Percentiles rank a stretch among this genome's conserved stretches.
Conservation (phyloP, 2,113 vertebrate species). For the Microtus pennsylvanicus region DNA sequence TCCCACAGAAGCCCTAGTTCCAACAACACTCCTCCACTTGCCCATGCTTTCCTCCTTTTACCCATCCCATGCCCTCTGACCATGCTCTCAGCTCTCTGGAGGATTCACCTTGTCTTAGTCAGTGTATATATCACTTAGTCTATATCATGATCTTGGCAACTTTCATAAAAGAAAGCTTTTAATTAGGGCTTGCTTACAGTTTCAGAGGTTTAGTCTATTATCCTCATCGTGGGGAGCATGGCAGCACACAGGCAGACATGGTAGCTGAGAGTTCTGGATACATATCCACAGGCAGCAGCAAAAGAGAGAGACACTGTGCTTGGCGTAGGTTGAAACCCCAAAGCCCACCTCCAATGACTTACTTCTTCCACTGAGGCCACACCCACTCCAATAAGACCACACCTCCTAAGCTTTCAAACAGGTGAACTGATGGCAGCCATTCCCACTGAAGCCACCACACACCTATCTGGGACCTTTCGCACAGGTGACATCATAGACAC, state of each 20-base stretch:
- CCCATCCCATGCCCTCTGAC: not conserved
- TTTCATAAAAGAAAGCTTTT: not conserved
- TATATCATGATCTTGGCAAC: not conserved
- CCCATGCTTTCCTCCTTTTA: rapidly evolving
- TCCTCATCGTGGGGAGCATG: not conserved
- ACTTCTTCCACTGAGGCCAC: too few species aligned
- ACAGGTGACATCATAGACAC: not conserved
- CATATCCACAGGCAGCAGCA: too few species aligned
- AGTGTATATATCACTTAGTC: not conserved
- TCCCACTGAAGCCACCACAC: not conserved
- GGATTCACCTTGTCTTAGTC: not conserved
- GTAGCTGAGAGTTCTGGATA: not conserved
- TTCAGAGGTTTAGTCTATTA: not conserved
- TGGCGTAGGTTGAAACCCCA: too few species aligned
- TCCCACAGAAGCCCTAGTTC: not conserved
- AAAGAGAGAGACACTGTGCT: too few species aligned
- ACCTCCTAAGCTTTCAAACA: too few species aligned
- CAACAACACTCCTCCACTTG: not conserved
- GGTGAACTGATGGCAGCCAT: not conserved
- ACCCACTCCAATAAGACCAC: too few species aligned
- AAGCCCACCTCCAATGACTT: too few species aligned
- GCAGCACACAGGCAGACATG: not conserved
- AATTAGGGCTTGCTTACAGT: not conserved
- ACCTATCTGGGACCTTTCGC: not conserved
- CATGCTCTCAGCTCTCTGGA: not conserved